phyloP scores from a whole-genome alignment of 1,140 invertebrate genomes.

The Papilio polytes region DNA sequence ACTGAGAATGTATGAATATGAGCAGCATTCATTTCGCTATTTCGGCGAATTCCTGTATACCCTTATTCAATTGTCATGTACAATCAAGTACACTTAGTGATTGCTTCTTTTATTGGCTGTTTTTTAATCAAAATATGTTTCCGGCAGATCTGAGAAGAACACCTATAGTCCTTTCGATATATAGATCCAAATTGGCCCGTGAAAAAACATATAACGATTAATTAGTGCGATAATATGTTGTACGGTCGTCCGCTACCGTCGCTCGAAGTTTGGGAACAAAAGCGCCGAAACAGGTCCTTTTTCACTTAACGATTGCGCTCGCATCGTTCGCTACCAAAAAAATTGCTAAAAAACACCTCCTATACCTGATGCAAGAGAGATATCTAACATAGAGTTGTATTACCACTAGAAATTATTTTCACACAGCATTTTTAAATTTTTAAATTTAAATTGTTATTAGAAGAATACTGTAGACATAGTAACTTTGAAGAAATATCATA shows the following conservation, averaged over 20 bases:
- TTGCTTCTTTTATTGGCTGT: too few relatives aligned
- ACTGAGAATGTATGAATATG: too few relatives aligned
- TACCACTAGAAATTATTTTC: too few relatives aligned
- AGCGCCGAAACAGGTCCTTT: slow-evolving; percentile 75
- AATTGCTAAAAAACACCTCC: slow-evolving; percentile 69
- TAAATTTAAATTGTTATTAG: too few relatives aligned
- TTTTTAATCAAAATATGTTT: too few relatives aligned
- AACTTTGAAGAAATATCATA: too few relatives aligned
- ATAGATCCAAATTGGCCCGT: slow-evolving; percentile 54
- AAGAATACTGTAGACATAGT: too few relatives aligned
- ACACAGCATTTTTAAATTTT: too few relatives aligned
- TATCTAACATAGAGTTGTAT: slow-evolving; percentile 56
- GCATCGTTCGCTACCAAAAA: slow-evolving; percentile 74
- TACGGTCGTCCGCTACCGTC: slow-evolving; percentile 63
- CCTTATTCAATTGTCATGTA: too few relatives aligned
- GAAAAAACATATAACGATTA: slow-evolving; percentile 71
- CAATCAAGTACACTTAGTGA: too few relatives aligned
- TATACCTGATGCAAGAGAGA: slow-evolving; percentile 67
- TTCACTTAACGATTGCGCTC: slow-evolving; percentile 74
- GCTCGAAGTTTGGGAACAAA: slow-evolving; percentile 65
- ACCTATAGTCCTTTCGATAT: not conserved
- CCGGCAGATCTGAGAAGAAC: not conserved
- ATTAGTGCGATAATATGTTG: slow-evolving; percentile 75
- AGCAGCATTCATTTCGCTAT: too few relatives aligned
- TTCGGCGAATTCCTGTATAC: too few relatives aligned